These are phyloP conservation scores for Coracopsis vasa DNA, from an alignment of 2,113 vertebrate species.

Conservation along the genomic window DNA sequence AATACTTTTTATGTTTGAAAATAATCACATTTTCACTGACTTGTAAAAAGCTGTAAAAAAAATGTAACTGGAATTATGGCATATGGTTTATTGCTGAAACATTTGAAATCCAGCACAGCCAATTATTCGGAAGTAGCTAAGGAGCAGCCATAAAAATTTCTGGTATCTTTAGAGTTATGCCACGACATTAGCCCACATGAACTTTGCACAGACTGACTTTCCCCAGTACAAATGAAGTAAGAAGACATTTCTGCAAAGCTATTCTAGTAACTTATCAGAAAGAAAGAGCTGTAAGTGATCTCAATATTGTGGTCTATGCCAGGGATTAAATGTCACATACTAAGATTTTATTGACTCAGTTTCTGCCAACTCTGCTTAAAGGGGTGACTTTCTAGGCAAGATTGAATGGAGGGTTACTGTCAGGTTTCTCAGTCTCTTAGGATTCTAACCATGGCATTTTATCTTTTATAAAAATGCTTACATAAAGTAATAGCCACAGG, in stretches of 20 bases:
- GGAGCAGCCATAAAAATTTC: not conserved
- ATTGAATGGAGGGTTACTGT: not conserved
- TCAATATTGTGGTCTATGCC: not conserved
- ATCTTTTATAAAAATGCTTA: slow-evolving; percentile 21
- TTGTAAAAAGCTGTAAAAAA: not conserved
- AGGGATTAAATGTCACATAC: slow-evolving; percentile 40
- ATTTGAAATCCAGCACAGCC: not conserved
- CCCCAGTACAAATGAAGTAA: not conserved
- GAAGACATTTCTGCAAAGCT: not conserved
- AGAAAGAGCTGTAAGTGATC: not conserved
- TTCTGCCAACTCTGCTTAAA: slow-evolving; percentile 28
- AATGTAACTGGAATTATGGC: not conserved
- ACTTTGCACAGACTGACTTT: not conserved
- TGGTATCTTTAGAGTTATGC: not conserved
- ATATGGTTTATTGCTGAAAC: not conserved
- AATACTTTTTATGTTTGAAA: not conserved
- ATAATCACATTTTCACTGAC: not conserved
- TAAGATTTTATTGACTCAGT: slow-evolving; percentile 27
- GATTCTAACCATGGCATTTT: not conserved
- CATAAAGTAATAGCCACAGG: not conserved
- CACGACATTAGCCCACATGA: not conserved
- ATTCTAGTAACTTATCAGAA: not conserved
- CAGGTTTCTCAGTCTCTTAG: not conserved
- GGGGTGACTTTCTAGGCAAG: not conserved
- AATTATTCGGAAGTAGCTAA: not conserved